Evolutionary conservation across 2,888 invertebrate species (phyloP), one percentile per base, ranked within the genome.

Genomic region (Philereme transversata): DNA sequence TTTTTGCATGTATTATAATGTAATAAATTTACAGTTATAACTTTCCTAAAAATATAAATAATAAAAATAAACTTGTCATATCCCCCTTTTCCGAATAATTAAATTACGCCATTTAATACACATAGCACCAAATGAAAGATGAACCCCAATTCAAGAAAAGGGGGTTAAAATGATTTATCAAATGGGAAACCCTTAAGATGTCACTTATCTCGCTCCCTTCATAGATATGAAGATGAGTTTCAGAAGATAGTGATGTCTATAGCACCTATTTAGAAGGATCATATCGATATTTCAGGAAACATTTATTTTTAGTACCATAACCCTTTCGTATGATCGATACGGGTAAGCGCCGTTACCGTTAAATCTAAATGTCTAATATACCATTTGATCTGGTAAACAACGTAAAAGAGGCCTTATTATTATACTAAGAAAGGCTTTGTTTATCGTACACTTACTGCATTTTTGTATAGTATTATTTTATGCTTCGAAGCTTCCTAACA

Each of bases 161-260:
- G 64, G 60, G 63, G 45, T 62, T n/a, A 52, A 56, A 51, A 66
- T 69, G 65, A 69, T 72, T 71, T 68, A 73, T 70, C 60, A 65
- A 67, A 69, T 62, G 67, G 22, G 60, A 59, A 70, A 56, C 64
- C 67, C 58, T 69, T 62, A 60, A 71, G 70, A 68, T 61, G 69
- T 71, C 69, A 65, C 68, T 66, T 65, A 70, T 57, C 61, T 54
- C 51, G 33, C 53, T 61, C 58, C 60, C 56, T 56, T 50, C 11
- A 33, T 55, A 64, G 64, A 71, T 73, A 73, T 69, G 72, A 72
- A 71, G 57, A 68, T 66, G 66, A 72, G 67, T 57, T 52, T 47
- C 35, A 46, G 53, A 22, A 40, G 62, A 61, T 65, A 62, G 62
- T 52, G 59, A 59, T 54, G 60, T 33, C 54, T 55, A 9, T 44